phyloP scores from a whole-genome alignment of 2,888 invertebrate species.

The Drosophila diplacantha region DNA sequence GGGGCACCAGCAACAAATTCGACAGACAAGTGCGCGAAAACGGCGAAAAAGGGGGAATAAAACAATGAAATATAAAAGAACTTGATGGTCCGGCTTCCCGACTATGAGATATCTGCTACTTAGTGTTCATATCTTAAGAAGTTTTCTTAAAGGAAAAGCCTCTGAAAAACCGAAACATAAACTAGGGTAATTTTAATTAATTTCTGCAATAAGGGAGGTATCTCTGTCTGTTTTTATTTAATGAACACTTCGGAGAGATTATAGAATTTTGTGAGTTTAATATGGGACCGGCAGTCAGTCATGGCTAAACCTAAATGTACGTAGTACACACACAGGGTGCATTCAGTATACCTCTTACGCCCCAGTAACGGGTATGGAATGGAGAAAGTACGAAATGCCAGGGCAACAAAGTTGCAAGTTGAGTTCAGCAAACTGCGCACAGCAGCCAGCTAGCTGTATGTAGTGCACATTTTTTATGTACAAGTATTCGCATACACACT shows the following conservation, averaged over 20 bases:
- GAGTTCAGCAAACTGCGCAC: slow-evolving; percentile 39
- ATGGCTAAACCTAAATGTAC: not conserved
- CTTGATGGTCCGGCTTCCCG: not conserved
- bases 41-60: slow-evolving; percentile 4
- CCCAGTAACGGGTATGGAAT: slow-evolving; percentile 2
- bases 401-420: slow-evolving; percentile 50
- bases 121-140: not conserved
- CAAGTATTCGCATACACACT: slow-evolving; percentile 15
- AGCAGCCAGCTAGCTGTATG: slow-evolving; percentile 12
- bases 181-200: not conserved
- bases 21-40: slow-evolving; percentile 35
- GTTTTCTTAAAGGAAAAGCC: not conserved
- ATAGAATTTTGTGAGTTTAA: not conserved
- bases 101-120: not conserved
- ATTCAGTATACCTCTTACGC: slow-evolving; percentile 5
- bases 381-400: slow-evolving; percentile 33
- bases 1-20: slow-evolving; percentile 45
- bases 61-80: slow-evolving; percentile 6
- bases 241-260: not conserved
- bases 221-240: not conserved
- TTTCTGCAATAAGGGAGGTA: not conserved
- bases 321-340: too few species aligned
- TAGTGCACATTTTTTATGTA: slow-evolving; percentile 24
- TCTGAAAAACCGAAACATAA: not conserved
- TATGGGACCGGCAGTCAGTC: not conserved